Evolutionary conservation across 2,888 invertebrate species (phyloP), one percentile per base, ranked within the genome.

Genomic region (Drosophila acutilabella): DNA sequence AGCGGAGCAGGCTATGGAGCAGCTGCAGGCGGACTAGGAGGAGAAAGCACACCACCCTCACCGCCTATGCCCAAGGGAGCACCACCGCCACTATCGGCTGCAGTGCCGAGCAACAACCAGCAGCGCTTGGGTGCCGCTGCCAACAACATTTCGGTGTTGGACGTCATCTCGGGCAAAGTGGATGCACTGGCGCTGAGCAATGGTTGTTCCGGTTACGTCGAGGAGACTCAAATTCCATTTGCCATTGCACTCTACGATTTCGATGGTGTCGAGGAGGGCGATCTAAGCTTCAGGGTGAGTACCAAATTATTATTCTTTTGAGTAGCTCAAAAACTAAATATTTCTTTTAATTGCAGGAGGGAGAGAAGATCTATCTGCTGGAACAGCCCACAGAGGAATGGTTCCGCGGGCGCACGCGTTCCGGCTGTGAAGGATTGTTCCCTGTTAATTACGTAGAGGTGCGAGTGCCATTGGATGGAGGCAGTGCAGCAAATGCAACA

Each of bases 191-290:
- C 89, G 14, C 71, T 91, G 18, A 72, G 71, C 48, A 84, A 76
- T n/a, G 80, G 86, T 14, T 62, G 72, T 26, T 64, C 69, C 23
- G 73, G 88, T 8, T 83, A 83, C 42, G 71, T 79, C 2, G 75
- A 82, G 33, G 87, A 89, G 26, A 48, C 59, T 11, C 92, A 93
- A 18, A 93, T 93, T 78, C 95, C 97, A 0, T 95, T 96, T 90
- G 97, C 96, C 16, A 93, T 97, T 68, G 96, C 97, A 13, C 92
- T 96, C 42, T 97, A 95, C 91, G 96, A 97, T 92, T 97, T 96
- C 89, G 93, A 94, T 71, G 95, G 96, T 13, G 93, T 94, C 13
- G 96, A 97, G 87, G 93, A 94, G 14, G 96, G 96, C 80, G 97
- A 98, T 93, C 94, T 98, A 70, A 93, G 94, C 76, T 95, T 98